Conservation (phyloP, 2,797 vertebrate genomes). For the Protosalanx chinensis region DNA sequence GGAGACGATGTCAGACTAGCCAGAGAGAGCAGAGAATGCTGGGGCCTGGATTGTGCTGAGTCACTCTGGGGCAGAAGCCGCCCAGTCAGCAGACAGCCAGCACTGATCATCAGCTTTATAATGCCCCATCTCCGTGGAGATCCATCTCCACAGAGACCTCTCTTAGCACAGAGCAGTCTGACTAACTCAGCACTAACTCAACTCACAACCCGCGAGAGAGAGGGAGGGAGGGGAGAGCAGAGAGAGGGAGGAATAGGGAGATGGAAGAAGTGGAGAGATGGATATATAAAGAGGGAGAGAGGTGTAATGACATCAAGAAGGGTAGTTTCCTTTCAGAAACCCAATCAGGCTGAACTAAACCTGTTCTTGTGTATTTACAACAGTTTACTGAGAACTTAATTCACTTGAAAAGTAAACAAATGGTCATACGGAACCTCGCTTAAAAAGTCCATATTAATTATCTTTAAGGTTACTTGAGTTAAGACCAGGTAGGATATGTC, state of each 20-base stretch:
- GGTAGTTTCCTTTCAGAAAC: constrained; percentile 15
- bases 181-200: constrained; percentile 9
- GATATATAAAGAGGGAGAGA: neutral
- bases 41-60: constrained; percentile 55
- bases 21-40: neutral
- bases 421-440: no score
- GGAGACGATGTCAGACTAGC: no score
- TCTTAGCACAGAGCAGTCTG: constrained; percentile 29
- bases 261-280: no score
- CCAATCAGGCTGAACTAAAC: neutral
- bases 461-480: no score
- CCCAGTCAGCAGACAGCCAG: constrained; percentile 42
- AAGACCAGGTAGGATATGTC: no score
- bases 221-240: neutral
- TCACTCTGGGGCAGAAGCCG: constrained; percentile 39
- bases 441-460: no score
- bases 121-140: constrained; percentile 16
- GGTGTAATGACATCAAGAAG: no score
- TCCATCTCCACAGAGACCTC: constrained; percentile 33
- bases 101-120: constrained; percentile 48
- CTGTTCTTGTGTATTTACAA: neutral
- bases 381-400: neutral
- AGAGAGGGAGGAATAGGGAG: neutral
- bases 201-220: neutral
- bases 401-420: neutral